Conservation (phyloP, 2,113 vertebrate genomes). For the Psilopsiagon aymara region DNA sequence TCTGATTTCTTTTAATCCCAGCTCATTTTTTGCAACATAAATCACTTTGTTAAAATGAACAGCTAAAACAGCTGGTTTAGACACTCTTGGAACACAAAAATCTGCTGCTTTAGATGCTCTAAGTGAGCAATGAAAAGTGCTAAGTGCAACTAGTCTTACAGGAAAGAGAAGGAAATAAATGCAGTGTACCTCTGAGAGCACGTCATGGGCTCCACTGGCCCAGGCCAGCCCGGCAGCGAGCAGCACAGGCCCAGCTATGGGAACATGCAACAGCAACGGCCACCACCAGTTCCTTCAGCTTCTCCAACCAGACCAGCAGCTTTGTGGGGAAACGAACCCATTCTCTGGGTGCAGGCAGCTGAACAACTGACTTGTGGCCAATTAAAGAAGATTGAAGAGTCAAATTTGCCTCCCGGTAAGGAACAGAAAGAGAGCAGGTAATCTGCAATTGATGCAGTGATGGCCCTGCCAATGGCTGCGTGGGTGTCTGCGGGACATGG, state of each 20-base stretch:
- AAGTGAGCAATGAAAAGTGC: not conserved
- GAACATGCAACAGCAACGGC: not conserved
- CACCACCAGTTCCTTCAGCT: not conserved
- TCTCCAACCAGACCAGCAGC: rapidly evolving
- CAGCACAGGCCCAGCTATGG: rapidly evolving
- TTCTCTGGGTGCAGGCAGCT: rapidly evolving
- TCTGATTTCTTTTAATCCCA: constrained; percentile 84
- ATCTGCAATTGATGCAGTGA: rapidly evolving
- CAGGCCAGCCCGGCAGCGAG: rapidly evolving
- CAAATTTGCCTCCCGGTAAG: rapidly evolving
- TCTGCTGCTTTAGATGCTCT: constrained; percentile 20
- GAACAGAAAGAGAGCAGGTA: not conserved
- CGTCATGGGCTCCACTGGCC: rapidly evolving
- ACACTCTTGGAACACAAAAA: not conserved
- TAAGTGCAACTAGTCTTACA: not conserved
- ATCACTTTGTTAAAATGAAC: constrained; percentile 67
- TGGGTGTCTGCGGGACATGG: rapidly evolving
- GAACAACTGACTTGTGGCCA: not conserved
- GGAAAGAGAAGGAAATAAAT: not conserved
- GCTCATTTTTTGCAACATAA: constrained; percentile 76
- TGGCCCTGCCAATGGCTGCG: not conserved
- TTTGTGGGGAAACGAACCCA: rapidly evolving
- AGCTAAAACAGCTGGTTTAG: constrained; percentile 58
- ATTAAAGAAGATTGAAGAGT: not conserved
- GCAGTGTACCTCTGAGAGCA: rapidly evolving